phyloP scores from a whole-genome alignment of 2,888 invertebrate genomes.

The Siphlonurus alternatus region DNA sequence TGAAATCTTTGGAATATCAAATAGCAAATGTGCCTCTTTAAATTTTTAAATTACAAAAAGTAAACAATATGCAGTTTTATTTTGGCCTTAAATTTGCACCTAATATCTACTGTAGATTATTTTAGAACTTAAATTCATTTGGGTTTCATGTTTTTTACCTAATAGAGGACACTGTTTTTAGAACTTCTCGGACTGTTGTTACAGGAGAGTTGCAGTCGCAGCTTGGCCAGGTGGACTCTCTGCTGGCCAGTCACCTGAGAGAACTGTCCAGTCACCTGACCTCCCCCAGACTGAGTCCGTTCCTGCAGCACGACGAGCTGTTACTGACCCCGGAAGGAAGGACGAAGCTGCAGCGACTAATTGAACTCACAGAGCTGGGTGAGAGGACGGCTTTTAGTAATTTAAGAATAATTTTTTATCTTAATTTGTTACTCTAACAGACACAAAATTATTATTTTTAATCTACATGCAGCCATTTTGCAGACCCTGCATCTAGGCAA shows the following conservation, averaged over 20 bases:
- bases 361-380: background rate
- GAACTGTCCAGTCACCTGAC: constrained; percentile 14
- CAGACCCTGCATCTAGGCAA: too few relatives aligned
- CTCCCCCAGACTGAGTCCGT: constrained; percentile 19
- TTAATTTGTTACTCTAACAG: too few relatives aligned
- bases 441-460: too few relatives aligned
- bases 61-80: constrained; percentile 15
- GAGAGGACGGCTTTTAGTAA: background rate
- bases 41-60: too few relatives aligned
- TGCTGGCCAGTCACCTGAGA: background rate
- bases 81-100: background rate
- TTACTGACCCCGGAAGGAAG: constrained; percentile 29
- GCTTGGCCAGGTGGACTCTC: constrained; percentile 44
- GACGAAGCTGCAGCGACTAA: constrained; percentile 11
- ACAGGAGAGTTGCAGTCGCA: constrained; percentile 46
- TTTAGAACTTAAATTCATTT: background rate
- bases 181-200: background rate
- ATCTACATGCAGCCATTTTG: too few relatives aligned
- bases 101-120: background rate
- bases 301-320: constrained; percentile 27
- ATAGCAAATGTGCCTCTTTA: too few relatives aligned
- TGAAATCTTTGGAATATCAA: too few relatives aligned
- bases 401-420: too few relatives aligned
- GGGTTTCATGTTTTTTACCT: too few relatives aligned
- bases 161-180: too few relatives aligned